Percentiles rank a stretch among this genome's conserved stretches.
Conservation (phyloP, 2,888 invertebrate species). For the Leptopilina syphax region DNA sequence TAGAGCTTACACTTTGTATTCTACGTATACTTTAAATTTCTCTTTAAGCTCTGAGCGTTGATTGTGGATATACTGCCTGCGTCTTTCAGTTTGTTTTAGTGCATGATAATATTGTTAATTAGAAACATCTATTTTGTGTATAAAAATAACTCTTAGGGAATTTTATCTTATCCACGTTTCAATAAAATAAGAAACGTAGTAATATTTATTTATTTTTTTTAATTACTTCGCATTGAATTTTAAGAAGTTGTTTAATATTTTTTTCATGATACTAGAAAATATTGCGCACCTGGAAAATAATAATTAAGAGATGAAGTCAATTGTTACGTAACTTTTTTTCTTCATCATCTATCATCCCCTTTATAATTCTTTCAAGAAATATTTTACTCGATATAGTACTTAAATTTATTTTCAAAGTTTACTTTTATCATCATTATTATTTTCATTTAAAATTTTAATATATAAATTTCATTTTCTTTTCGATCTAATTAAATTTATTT, state of each 20-base stretch:
- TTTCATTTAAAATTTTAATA: no score
- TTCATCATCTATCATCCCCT: not conserved
- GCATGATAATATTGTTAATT: no score
- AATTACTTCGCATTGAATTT: not conserved
- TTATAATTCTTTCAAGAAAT: not conserved
- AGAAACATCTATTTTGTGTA: no score
- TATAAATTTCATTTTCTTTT: no score
- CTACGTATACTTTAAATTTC: no score
- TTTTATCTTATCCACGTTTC: not conserved
- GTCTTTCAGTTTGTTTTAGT: no score
- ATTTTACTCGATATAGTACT: not conserved
- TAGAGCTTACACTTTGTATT: no score
- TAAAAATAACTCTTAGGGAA: not conserved
- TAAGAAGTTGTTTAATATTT: not conserved
- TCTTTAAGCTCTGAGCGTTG: no score
- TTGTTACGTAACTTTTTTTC: conserved; percentile 9
- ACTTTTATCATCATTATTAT: no score
- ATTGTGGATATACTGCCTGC: no score
- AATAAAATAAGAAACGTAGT: not conserved
- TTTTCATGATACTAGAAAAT: not conserved
- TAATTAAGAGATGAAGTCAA: not conserved
- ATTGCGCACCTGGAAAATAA: not conserved
- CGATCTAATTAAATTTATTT: no score
- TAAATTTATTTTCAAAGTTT: not conserved
- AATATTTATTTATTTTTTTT: not conserved